Base-by-base conservation (phyloP, 2,888 invertebrate species). In the Rotaria sp. region DNA sequence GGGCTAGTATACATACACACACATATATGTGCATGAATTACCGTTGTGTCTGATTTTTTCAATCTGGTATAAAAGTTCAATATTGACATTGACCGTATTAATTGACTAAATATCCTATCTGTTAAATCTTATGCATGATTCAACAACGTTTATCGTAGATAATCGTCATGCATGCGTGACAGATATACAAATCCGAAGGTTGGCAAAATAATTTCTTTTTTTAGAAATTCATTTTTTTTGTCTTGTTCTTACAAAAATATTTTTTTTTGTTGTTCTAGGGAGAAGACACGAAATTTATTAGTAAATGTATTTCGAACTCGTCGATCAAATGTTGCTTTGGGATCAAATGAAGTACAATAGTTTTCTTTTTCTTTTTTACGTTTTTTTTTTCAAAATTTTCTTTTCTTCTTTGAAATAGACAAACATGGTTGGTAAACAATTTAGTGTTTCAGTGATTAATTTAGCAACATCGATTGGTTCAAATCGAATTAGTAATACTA, bases 231-330 rank as follows among this genome's bases (percentile, higher is more conserved):
- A 55, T 26, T 55, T 55, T 55, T 55, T 10, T 67, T 7, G n/a
- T 67, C 15, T 3, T 4, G 35, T 35, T 35, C 35, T 35, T 7
- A 26, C 4, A 38, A 30, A 35, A 15, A 18, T 30, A 35, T 45
- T 26, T 80, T 7, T 45, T 15, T 80, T 45, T 80, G 4, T 24
- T 18, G 21, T n/a, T n/a, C 0, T 74, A 80, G 80, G 45, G 80
- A 80, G 13, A 80, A 80, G 26, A 45, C 80, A 80, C 80, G 80
- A 80, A 80, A 15, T 45, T 80, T 80, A 45, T 80, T 80, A 80
- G 80, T 80, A 8, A 80, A 80, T 80, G 80, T 80, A 41, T 80
- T 80, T 80, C 80, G 80, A 7, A 80, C 80, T n/a, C 80, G 80
- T 45, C 80, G 80, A 80, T 80, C 80, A 80, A 80, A 80, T 80